Evolutionary conservation across 1,140 invertebrate genomes (phyloP), one percentile per base, ranked within the genome.

Genomic region (Anastatus disparis): DNA sequence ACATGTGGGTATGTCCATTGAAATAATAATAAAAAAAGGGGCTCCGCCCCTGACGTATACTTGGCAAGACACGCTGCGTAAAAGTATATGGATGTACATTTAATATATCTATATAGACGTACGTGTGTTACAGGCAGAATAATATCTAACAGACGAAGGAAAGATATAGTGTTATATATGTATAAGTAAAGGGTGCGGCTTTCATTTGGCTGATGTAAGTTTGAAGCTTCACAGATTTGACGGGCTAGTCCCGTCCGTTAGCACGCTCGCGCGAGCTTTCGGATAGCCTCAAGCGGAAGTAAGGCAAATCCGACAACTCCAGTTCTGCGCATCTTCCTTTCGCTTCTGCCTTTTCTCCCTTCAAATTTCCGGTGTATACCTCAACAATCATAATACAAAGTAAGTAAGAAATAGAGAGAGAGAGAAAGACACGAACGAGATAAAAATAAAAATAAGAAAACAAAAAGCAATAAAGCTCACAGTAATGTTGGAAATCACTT

Each of bases 121-220:
- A n/a, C n/a, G n/a, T n/a, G n/a, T n/a, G n/a, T n/a, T n/a, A n/a
- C n/a, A n/a, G n/a, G n/a, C n/a, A 38, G 35, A 38, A 38, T 7
- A 38, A 12, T 12, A 38, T 38, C 6, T 38, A 38, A 15, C n/a
- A 44, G 40, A 53, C 3, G 26, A 29, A 27, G 50, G 2, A 17
- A 29, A 26, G 22, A 29, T 48, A 15, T 13, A 8, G 17, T 24
- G 26, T 22, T 35, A 17, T 20, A 24, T 15, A 8, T n/a, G 17
- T 17, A 27, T 27, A 24, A 50, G 8, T 44, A 61, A 62, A 59
- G 58, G 70, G 68, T 58, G 59, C 48, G 62, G 75, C 79, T 81
- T 77, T 82, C 79, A 80, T 84, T 84, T 82, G 73, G 75, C 77
- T 81, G 78, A 82, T 80, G 78, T 76, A 80, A 83, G 77, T 82